phyloP scores from a whole-genome alignment of 2,888 invertebrate genomes.

The Lasius platythorax region DNA sequence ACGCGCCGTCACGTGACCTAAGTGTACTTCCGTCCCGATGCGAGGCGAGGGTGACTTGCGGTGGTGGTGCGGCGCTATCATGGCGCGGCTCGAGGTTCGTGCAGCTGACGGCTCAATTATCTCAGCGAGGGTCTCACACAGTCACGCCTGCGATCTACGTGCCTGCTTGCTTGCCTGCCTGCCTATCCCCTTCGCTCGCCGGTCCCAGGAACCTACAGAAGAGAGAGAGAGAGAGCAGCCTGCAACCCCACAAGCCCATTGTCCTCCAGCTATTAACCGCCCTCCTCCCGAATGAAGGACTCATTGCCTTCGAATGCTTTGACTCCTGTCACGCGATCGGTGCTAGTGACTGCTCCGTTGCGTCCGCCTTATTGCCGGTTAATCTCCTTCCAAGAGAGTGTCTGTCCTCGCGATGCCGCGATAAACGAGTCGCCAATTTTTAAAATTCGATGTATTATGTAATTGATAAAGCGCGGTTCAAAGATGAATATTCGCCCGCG shows the following conservation, averaged over 20 bases:
- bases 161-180: slow-evolving; percentile 19
- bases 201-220: slow-evolving; percentile 72
- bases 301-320: slow-evolving; percentile 80
- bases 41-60: slow-evolving; percentile 55
- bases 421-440: neutral
- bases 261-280: slow-evolving; percentile 82
- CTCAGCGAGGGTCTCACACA: slow-evolving; percentile 81
- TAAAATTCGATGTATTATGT: neutral
- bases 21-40: slow-evolving; percentile 68
- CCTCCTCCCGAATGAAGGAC: slow-evolving; percentile 76
- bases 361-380: slow-evolving; percentile 61
- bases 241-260: slow-evolving; percentile 79
- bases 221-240: neutral
- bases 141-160: slow-evolving; percentile 80
- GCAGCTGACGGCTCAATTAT: slow-evolving; percentile 86
- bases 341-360: slow-evolving; percentile 67
- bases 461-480: neutral
- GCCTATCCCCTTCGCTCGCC: slow-evolving; percentile 61
- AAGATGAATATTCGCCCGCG: neutral
- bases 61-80: slow-evolving; percentile 75
- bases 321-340: slow-evolving; percentile 79
- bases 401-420: slow-evolving; percentile 15
- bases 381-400: slow-evolving; percentile 66
- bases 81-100: slow-evolving; percentile 79
- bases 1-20: slow-evolving; percentile 69